Conservation (phyloP, 2,888 invertebrate genomes). For the Ophion ventricosus region DNA sequence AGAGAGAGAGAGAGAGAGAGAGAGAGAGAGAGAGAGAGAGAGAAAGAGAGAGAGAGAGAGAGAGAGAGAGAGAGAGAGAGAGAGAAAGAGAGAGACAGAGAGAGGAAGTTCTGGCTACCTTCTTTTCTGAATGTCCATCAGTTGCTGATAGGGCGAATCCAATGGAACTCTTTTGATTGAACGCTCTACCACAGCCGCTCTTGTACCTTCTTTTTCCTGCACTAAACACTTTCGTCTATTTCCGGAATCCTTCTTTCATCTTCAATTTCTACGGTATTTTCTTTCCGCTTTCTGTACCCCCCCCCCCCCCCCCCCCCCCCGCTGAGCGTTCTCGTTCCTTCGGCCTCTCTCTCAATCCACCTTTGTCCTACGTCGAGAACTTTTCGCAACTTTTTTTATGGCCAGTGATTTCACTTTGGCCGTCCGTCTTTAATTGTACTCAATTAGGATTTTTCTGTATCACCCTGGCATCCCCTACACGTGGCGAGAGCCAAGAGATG, state of each 20-base stretch:
- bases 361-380: background rate
- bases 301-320: background rate
- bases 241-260: constrained; percentile 21
- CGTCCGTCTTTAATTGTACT: background rate
- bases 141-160: constrained; percentile 19
- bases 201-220: background rate
- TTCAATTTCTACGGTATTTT: background rate
- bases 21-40: too few relatives aligned
- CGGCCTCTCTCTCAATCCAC: background rate
- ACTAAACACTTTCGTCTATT: constrained; percentile 21
- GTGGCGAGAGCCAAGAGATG: background rate
- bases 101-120: constrained; percentile 3
- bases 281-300: background rate
- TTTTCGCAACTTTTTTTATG: background rate
- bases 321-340: constrained; percentile 25
- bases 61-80: background rate
- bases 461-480: background rate
- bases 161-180: constrained; percentile 34
- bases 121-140: constrained; percentile 15
- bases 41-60: too few relatives aligned
- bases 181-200: background rate
- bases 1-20: constrained; percentile 2
- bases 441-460: background rate
- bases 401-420: background rate
- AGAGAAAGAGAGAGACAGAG: constrained; percentile 5